Base-by-base conservation (phyloP, 2,113 vertebrate genomes). In the Hiodon alosoides region DNA sequence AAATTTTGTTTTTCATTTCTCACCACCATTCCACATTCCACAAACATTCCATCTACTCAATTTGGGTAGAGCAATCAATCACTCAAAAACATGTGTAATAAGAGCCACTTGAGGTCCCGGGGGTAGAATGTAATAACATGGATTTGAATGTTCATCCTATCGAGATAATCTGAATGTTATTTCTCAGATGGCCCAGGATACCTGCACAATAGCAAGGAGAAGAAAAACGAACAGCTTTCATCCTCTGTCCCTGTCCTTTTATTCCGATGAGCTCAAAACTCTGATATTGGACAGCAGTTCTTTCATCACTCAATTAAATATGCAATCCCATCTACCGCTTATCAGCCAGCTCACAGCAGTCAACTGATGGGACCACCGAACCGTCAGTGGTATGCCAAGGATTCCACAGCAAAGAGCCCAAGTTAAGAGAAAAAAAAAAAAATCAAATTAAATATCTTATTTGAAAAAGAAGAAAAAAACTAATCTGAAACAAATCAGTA, bases 381-480 rank as follows among this genome's bases (percentile, higher is more conserved):
- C 66, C 71, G 46, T 82, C 81, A 83, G 59, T 3, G 72, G 6
- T 0, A 69, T 61, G 55, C 8, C 58, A 84, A 77, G 3, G 3
- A 47, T 84, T 82, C 81, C 75, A 80, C 72, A 76, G 16, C 2
- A 16, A 80, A 80, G 58, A 2, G 80, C 67, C 72, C 76, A 73
- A 47, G 70, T 71, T 70, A 46, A 70, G 54, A 31, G 31, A 2
- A 31, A 31, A 31, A 31, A 31, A 31, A 31, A 70, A 58, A 55
- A 70, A 70, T 57, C 70, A 81, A 84, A 83, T 67, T 61, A 75
- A 78, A 52, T 72, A 51, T 0, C 82, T 62, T 74, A 0, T 76
- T 61, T 84, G 67, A 67, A 85, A 82, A 68, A 84, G 80, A 76
- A 85, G 72, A 71, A 6, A 76, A 85, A 73, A 71, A 6, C 7